phyloP scores from a whole-genome alignment of 2,888 invertebrate genomes.

The Apeira syringaria region DNA sequence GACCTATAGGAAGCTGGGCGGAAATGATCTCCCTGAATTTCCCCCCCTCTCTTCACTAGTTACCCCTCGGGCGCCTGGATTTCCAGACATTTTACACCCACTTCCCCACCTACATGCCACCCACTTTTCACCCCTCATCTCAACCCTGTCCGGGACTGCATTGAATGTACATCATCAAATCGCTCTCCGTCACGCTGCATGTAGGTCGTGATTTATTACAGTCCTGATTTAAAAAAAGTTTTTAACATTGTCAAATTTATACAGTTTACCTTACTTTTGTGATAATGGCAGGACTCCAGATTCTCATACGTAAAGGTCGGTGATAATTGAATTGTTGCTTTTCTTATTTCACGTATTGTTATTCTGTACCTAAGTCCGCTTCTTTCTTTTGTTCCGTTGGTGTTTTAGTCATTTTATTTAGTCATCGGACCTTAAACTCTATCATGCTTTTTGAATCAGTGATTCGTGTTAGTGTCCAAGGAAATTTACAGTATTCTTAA shows the following conservation, averaged over 20 bases:
- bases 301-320: neutral
- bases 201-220: constrained; percentile 22
- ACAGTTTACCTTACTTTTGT: too few relatives aligned
- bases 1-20: constrained; percentile 34
- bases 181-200: constrained; percentile 17
- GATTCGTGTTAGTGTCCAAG: too few relatives aligned
- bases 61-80: neutral
- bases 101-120: neutral
- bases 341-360: neutral
- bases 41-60: neutral
- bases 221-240: constrained; percentile 4
- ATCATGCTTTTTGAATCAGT: too few relatives aligned
- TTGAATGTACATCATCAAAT: constrained; percentile 23
- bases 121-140: constrained; percentile 10
- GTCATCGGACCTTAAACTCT: too few relatives aligned
- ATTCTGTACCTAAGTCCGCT: neutral
- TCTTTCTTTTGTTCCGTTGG: neutral
- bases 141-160: constrained; percentile 14
- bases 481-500: too few relatives aligned
- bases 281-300: neutral
- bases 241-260: neutral
- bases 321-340: neutral
- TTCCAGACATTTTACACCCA: too few relatives aligned
- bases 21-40: constrained; percentile 13
- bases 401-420: neutral